phyloP scores from a whole-genome alignment of 2,797 vertebrate genomes.

The Acanthurus leucopareius region DNA sequence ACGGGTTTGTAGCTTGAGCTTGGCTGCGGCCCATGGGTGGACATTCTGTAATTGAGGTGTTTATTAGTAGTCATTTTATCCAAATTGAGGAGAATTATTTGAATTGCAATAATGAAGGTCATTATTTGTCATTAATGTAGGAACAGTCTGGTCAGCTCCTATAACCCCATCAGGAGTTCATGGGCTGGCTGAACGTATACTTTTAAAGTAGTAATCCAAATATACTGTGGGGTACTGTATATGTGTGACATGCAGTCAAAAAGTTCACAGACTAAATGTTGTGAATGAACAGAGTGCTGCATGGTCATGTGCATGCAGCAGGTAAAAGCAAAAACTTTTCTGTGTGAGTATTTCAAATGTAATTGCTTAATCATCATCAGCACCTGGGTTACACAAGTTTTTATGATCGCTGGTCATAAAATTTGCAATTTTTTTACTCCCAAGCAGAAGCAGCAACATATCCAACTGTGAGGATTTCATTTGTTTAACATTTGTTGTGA shows the following conservation, averaged over 20 bases:
- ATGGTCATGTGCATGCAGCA: too few species aligned
- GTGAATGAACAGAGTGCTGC: too few species aligned
- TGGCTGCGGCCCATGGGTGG: constrained; percentile 17
- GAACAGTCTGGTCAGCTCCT: constrained; percentile 17
- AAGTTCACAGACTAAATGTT: too few species aligned
- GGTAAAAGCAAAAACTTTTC: too few species aligned
- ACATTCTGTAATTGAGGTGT: constrained; percentile 56
- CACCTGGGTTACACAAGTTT: too few species aligned
- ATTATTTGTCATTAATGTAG: constrained; percentile 51
- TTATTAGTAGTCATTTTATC: constrained; percentile 61
- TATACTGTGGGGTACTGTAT: constrained; percentile 9
- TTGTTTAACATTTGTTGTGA: too few species aligned
- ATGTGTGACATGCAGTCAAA: background rate
- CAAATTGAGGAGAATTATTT: constrained; percentile 57
- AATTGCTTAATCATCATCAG: too few species aligned
- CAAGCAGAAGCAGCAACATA: too few species aligned
- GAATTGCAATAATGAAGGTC: constrained; percentile 65
- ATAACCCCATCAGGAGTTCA: constrained; percentile 19
- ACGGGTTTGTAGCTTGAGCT: constrained; percentile 42
- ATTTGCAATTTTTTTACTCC: too few species aligned
- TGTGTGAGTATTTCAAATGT: too few species aligned
- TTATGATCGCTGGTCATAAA: too few species aligned
- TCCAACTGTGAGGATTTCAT: too few species aligned
- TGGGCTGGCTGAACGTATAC: constrained; percentile 7
- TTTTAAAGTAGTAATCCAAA: constrained; percentile 30